Conservation (phyloP, 1,140 invertebrate genomes). For the Macrobrachium nipponense region DNA sequence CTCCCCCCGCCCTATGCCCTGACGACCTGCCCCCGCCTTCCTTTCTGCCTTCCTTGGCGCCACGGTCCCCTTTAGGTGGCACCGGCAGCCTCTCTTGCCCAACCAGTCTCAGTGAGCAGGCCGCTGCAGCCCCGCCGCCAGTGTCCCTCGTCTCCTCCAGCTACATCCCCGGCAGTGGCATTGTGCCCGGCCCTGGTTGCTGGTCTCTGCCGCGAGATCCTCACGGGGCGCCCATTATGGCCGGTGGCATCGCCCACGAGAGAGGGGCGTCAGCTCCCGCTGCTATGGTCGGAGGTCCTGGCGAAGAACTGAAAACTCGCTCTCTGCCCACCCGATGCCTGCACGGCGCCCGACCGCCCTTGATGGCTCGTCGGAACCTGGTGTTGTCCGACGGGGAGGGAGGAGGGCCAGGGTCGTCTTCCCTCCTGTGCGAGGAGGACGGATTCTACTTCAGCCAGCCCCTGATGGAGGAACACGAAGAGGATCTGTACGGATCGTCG, state of each 20-base stretch:
- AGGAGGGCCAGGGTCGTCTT: constrained; percentile 38
- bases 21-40: constrained; percentile 48
- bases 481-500: constrained; percentile 63
- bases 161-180: constrained; percentile 1
- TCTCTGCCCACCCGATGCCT: constrained; percentile 63
- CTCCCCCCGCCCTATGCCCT: constrained; percentile 43
- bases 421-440: constrained; percentile 59
- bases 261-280: constrained; percentile 45
- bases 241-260: constrained; percentile 39
- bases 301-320: constrained; percentile 61
- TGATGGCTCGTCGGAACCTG: constrained; percentile 38
- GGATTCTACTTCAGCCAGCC: constrained; percentile 62
- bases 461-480: constrained; percentile 57
- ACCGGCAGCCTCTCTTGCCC: constrained; percentile 62
- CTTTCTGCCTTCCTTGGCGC: constrained; percentile 41
- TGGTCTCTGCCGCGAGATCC: constrained; percentile 58
- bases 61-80: constrained; percentile 56
- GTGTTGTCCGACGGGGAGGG: constrained; percentile 53
- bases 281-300: constrained; percentile 41
- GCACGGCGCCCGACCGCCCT: constrained; percentile 55
- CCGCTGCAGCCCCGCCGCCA: constrained; percentile 20
- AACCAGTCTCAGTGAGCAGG: constrained; percentile 63
- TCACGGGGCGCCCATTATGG: constrained; percentile 15
- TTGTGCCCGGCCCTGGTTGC: constrained; percentile 47
- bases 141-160: constrained; percentile 10